A percentile compares a stretch with the other conserved stretches of the same genome.
Conservation (phyloP, 2,797 vertebrate genomes). For the Morelia viridis region DNA sequence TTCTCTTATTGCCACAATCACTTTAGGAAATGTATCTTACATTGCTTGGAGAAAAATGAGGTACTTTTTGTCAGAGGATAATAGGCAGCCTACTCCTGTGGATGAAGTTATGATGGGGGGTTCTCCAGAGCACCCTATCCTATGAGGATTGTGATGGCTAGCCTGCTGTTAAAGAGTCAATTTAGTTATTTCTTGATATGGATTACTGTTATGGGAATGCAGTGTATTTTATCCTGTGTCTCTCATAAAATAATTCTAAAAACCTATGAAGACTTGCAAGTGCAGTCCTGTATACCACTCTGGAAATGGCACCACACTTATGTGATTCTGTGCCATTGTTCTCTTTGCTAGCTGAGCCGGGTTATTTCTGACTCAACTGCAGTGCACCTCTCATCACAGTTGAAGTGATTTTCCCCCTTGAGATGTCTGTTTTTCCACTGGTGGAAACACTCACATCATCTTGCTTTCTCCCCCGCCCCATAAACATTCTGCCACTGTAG, state of each 20-base stretch:
- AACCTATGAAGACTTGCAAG: not conserved
- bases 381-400: too few relatives aligned
- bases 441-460: too few relatives aligned
- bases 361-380: too few relatives aligned
- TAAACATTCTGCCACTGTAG: too few relatives aligned
- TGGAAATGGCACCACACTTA: too few relatives aligned
- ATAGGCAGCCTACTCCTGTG: not conserved
- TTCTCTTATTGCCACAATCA: not conserved
- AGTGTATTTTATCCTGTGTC: not conserved
- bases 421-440: too few relatives aligned
- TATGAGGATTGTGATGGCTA: not conserved
- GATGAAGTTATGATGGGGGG: not conserved
- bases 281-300: too few relatives aligned
- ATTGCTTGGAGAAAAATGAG: not conserved
- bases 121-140: not conserved
- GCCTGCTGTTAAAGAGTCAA: not conserved
- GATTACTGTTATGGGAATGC: not conserved
- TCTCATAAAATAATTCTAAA: not conserved
- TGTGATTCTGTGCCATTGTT: too few relatives aligned
- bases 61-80: not conserved
- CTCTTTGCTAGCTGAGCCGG: too few relatives aligned
- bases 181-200: not conserved
- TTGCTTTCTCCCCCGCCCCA: too few relatives aligned
- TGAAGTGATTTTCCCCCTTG: too few relatives aligned
- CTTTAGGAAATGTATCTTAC: not conserved